phyloP scores from a whole-genome alignment of 2,113 vertebrate genomes.

The Nannobrachium achirus region DNA sequence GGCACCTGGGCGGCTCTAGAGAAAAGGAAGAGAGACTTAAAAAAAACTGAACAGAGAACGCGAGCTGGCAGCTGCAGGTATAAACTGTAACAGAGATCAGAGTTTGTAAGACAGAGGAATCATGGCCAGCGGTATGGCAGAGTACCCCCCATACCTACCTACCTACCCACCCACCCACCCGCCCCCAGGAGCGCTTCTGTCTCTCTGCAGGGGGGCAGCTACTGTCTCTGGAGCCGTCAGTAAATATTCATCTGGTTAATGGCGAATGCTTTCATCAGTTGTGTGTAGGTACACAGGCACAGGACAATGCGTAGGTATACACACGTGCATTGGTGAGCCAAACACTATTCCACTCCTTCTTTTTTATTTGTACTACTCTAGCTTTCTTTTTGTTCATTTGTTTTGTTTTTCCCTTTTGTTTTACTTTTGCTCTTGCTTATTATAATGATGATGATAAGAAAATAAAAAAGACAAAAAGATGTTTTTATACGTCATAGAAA shows the following conservation, averaged over 20 bases:
- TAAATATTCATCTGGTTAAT: conserved; percentile 99
- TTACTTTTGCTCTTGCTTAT: conserved; percentile 67
- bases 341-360: conserved; percentile 94
- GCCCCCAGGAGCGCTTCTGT: conserved; percentile 93
- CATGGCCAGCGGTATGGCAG: conserved; percentile 74
- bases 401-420: conserved; percentile 66
- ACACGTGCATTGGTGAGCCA: conserved; percentile 97
- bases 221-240: conserved; percentile 98
- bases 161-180: conserved; percentile 40
- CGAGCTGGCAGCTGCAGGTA: conserved; percentile 89
- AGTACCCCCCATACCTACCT: conserved; percentile 38
- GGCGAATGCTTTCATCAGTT: conserved; percentile 96
- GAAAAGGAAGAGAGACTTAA: conserved; percentile 13
- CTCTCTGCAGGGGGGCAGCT: conserved; percentile 90
- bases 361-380: no score
- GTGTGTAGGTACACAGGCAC: conserved; percentile 93
- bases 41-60: conserved; percentile 14
- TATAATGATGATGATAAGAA: conserved; percentile 60
- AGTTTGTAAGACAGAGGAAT: conserved; percentile 94
- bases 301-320: conserved; percentile 98
- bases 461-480: conserved; percentile 29
- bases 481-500: conserved; percentile 19
- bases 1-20: conserved; percentile 46
- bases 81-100: conserved; percentile 90
- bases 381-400: no score